Evolutionary conservation across 2,113 vertebrate species (phyloP).

Genomic region (Gavia stellata): DNA sequence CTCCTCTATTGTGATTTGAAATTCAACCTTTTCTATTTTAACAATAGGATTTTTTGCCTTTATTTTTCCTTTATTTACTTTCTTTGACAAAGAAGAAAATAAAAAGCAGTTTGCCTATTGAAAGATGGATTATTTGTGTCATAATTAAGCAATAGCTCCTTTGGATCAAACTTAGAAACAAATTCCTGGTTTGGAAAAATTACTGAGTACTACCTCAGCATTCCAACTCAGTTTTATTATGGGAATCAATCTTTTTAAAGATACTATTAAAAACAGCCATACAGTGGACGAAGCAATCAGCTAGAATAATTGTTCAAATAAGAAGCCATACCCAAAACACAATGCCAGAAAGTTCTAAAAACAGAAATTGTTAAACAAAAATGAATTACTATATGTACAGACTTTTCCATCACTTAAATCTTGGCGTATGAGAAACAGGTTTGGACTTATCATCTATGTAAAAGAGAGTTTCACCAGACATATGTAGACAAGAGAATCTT

Average conservation of each 20-base stretch:
- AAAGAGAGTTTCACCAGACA: background rate
- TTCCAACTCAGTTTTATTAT: slow-evolving; percentile 16
- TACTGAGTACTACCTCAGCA: background rate
- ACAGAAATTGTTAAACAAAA: too few species aligned
- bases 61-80: background rate
- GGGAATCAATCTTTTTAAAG: slow-evolving; percentile 26
- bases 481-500: background rate
- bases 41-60: background rate
- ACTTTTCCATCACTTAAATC: background rate
- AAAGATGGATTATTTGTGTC: background rate
- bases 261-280: background rate
- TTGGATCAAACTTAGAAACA: background rate
- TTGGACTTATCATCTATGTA: fast-evolving
- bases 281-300: background rate
- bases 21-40: background rate
- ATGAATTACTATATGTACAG: background rate
- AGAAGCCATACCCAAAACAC: background rate
- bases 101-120: background rate
- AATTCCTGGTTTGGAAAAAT: background rate
- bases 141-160: background rate
- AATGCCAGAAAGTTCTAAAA: background rate
- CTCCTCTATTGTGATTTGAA: background rate
- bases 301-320: background rate
- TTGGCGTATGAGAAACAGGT: background rate
- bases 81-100: background rate